These are phyloP conservation scores for Sepioteuthis lessoniana DNA, from an alignment of 2,888 invertebrate genomes.

Conservation along the genomic window DNA sequence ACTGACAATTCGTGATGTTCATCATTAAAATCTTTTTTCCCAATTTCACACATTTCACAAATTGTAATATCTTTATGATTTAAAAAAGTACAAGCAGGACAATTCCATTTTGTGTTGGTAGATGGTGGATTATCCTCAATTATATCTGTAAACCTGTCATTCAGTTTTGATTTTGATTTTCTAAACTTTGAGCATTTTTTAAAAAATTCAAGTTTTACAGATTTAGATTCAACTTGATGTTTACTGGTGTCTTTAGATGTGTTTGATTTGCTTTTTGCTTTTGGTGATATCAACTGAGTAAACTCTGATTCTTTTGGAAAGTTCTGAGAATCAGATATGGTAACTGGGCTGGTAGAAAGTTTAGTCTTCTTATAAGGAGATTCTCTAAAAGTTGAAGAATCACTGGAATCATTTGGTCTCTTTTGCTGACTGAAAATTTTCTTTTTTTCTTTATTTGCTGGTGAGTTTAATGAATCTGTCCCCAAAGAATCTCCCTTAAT, in stretches of 20 bases:
- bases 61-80: slow-evolving; percentile 62
- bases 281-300: not conserved
- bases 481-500: not conserved
- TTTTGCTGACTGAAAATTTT: not conserved
- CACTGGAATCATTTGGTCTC: not conserved
- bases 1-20: not conserved
- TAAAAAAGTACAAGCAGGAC: slow-evolving; percentile 67
- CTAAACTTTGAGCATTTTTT: not conserved
- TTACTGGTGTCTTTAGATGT: not conserved
- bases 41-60: slow-evolving; percentile 71
- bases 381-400: not conserved
- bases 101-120: slow-evolving; percentile 61
- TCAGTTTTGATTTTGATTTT: not conserved
- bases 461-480: not conserved
- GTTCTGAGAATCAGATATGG: not conserved
- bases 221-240: not conserved
- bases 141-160: not conserved
- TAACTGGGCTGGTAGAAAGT: not conserved
- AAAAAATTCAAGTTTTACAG: not conserved
- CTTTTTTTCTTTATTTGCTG: not conserved
- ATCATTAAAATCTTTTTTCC: slow-evolving; percentile 54
- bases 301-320: not conserved
- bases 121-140: not conserved
- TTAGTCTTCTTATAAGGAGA: not conserved
- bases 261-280: not conserved